These are phyloP conservation scores for Erpornis zantholeuca DNA, from an alignment of 2,113 vertebrate species.

Conservation along the genomic window DNA sequence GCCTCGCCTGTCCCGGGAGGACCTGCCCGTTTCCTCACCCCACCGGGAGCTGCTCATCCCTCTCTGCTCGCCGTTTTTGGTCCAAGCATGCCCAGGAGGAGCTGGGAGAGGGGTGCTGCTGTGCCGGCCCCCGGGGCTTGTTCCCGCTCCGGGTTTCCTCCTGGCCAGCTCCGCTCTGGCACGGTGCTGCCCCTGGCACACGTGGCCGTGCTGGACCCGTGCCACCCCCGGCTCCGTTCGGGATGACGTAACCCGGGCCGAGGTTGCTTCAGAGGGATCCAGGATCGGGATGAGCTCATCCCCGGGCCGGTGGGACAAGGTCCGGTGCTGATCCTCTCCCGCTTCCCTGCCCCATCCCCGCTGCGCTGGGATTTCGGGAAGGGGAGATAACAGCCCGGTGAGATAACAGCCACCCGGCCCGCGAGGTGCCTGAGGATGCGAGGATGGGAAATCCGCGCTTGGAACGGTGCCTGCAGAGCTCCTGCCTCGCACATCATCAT, in stretches of 20 bases:
- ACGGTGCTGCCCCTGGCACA: not conserved
- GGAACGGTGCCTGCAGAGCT: not conserved
- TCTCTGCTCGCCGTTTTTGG: accelerated
- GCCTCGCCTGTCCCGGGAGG: not conserved
- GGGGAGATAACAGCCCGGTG: not conserved
- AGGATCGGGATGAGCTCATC: not conserved
- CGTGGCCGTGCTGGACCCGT: not conserved
- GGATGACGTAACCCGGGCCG: not conserved
- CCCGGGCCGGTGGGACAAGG: not conserved
- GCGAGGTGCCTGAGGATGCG: not conserved
- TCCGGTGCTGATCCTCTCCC: accelerated
- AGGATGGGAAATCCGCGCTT: accelerated
- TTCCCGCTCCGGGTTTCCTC: accelerated
- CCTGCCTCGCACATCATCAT: accelerated
- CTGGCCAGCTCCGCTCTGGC: not conserved
- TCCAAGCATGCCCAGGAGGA: not conserved
- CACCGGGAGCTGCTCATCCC: accelerated
- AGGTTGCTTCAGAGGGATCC: not conserved
- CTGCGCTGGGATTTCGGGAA: not conserved
- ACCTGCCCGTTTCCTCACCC: accelerated
- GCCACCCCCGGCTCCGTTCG: not conserved
- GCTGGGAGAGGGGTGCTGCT: accelerated
- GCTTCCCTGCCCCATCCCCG: not conserved
- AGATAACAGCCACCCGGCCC: accelerated
- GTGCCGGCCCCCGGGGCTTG: accelerated